Percentiles rank a stretch among this genome's conserved stretches.
These are phyloP conservation scores for Pyrgilauda ruficollis DNA, from an alignment of 2,113 vertebrate species.

Conservation along the genomic window DNA sequence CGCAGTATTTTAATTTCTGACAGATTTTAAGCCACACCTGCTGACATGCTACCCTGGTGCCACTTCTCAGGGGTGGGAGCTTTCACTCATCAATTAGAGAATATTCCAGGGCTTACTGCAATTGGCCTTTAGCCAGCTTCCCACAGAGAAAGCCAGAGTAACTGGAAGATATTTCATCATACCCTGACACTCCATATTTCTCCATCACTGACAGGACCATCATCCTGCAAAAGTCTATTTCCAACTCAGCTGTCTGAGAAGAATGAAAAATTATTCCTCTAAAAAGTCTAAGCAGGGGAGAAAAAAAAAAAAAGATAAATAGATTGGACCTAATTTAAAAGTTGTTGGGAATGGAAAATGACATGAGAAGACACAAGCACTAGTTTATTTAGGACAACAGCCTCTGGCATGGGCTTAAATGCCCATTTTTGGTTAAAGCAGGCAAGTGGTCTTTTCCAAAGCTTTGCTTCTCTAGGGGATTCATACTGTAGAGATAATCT, in stretches of 20 bases:
- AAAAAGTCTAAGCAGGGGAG: not conserved
- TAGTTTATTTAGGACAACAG: constrained; percentile 16
- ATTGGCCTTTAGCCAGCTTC: not conserved
- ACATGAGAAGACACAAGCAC: not conserved
- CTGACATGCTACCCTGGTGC: rapidly evolving
- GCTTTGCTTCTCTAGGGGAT: constrained; percentile 7
- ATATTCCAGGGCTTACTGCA: not conserved
- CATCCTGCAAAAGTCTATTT: constrained; percentile 57
- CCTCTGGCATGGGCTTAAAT: not conserved
- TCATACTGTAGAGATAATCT: constrained; percentile 36
- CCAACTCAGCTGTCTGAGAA: constrained; percentile 39
- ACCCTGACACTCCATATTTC: constrained; percentile 34
- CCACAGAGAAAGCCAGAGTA: not conserved
- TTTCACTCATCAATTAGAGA: not conserved
- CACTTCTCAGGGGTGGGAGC: not conserved
- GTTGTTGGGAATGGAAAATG: constrained; percentile 10
- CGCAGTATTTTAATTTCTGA: rapidly evolving
- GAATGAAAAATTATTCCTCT: constrained; percentile 39
- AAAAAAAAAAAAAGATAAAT: constrained; percentile 20
- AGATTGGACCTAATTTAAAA: constrained; percentile 5
- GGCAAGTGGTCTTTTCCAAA: not conserved
- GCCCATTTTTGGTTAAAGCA: not conserved
- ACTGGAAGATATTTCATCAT: constrained; percentile 26
- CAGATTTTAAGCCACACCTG: not conserved
- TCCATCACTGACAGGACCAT: constrained; percentile 24